These are phyloP conservation scores for Nebria brevicollis DNA, from an alignment of 2,888 invertebrate genomes.

Conservation along the genomic window DNA sequence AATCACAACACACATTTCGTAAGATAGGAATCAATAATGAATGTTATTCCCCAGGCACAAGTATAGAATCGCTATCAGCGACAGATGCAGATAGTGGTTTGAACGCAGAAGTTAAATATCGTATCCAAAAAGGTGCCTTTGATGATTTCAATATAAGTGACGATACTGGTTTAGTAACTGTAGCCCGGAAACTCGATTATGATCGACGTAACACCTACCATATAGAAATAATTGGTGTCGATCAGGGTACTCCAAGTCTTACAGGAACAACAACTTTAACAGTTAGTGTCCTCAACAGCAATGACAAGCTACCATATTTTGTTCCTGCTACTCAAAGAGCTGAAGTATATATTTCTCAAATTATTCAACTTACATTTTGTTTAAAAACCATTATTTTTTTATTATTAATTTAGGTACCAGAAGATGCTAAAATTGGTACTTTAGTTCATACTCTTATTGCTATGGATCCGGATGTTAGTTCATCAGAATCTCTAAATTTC, in stretches of 20 bases:
- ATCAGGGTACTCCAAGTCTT: constrained; percentile 81
- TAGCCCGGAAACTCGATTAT: constrained; percentile 83
- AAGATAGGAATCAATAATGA: constrained; percentile 15
- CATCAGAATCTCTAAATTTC: constrained; percentile 74
- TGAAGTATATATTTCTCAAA: constrained; percentile 65
- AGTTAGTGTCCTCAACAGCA: constrained; percentile 84
- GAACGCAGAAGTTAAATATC: constrained; percentile 84
- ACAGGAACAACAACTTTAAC: constrained; percentile 84
- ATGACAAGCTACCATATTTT: constrained; percentile 88
- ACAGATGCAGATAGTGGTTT: constrained; percentile 87
- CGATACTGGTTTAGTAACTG: constrained; percentile 76
- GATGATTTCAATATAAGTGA: constrained; percentile 84
- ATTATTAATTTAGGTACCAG: constrained; percentile 69
- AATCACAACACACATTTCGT: neutral
- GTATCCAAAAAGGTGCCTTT: constrained; percentile 84
- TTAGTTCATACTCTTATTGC: constrained; percentile 78
- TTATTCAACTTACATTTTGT: constrained; percentile 21
- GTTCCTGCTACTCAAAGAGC: constrained; percentile 81
- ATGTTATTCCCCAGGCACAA: constrained; percentile 68
- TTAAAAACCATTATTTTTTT: neutral
- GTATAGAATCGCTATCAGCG: constrained; percentile 79
- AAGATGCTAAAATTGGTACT: constrained; percentile 79
- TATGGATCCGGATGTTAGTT: constrained; percentile 81
- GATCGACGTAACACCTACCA: constrained; percentile 82
- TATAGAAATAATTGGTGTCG: constrained; percentile 83